Conservation (phyloP, 2,888 invertebrate genomes). For the Rhingia campestris region DNA sequence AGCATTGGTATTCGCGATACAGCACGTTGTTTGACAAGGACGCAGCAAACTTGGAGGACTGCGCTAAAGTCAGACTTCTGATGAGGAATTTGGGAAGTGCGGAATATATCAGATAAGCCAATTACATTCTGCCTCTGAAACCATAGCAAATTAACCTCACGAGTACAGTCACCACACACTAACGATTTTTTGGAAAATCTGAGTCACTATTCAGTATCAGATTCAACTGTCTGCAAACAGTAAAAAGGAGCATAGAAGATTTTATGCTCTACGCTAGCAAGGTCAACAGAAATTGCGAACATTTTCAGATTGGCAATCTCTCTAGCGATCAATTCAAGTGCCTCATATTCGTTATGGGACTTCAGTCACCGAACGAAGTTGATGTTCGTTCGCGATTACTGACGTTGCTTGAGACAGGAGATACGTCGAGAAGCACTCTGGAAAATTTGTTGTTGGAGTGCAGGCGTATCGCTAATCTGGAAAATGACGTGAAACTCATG, state of each 20-base stretch:
- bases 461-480: neutral
- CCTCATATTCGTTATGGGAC: slow-evolving; percentile 41
- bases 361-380: slow-evolving; percentile 18
- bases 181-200: slow-evolving; percentile 10
- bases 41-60: neutral
- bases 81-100: neutral
- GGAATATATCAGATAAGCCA: neutral
- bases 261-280: slow-evolving; percentile 13
- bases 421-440: neutral
- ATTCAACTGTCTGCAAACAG: slow-evolving; percentile 21
- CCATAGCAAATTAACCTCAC: neutral
- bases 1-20: neutral
- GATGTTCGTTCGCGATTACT: slow-evolving; percentile 5
- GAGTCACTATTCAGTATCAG: slow-evolving; percentile 18
- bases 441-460: slow-evolving; percentile 1
- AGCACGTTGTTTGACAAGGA: neutral
- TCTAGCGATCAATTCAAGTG: slow-evolving; percentile 21
- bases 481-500: neutral
- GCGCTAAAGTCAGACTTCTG: neutral
- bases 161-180: neutral
- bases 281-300: slow-evolving; percentile 14
- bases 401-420: neutral
- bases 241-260: neutral
- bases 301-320: slow-evolving; percentile 3
- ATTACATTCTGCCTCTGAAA: slow-evolving; percentile 3